A percentile compares a stretch with the other conserved stretches of the same genome.
These are phyloP conservation scores for Lasioglossum malachurum DNA, from an alignment of 2,888 invertebrate species.

Conservation along the genomic window DNA sequence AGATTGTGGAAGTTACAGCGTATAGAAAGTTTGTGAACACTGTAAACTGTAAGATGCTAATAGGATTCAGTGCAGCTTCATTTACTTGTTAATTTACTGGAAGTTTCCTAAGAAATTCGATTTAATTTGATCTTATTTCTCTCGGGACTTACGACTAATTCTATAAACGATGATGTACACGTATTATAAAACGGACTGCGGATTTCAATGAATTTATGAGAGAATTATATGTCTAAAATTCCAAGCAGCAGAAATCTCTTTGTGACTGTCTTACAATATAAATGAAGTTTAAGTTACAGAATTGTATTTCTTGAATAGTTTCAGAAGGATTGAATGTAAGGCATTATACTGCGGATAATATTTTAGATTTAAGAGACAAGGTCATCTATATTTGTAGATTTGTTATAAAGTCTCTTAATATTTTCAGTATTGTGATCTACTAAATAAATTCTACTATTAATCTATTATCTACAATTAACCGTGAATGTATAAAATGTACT, in stretches of 20 bases:
- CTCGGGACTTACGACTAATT: background rate
- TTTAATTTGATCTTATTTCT: background rate
- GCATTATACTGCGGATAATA: too few relatives aligned
- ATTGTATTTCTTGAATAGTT: background rate
- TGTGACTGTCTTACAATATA: background rate
- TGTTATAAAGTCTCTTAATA: background rate
- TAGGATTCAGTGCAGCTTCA: background rate
- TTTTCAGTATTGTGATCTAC: too few relatives aligned
- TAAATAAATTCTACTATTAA: too few relatives aligned
- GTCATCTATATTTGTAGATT: too few relatives aligned
- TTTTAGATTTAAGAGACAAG: too few relatives aligned
- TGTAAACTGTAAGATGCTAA: background rate
- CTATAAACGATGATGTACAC: background rate
- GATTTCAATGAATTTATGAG: background rate
- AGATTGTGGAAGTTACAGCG: conserved; percentile 1
- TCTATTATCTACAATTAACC: too few relatives aligned
- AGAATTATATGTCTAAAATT: background rate
- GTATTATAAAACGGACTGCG: background rate
- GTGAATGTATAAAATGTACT: background rate
- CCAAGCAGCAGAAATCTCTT: background rate
- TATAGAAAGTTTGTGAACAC: conserved; percentile 1
- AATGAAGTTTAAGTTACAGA: background rate
- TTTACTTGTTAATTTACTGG: background rate
- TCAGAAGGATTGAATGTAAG: too few relatives aligned
- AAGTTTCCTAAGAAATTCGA: background rate